Conservation (phyloP, 2,797 vertebrate genomes). For the Urosaurus nigricauda region DNA sequence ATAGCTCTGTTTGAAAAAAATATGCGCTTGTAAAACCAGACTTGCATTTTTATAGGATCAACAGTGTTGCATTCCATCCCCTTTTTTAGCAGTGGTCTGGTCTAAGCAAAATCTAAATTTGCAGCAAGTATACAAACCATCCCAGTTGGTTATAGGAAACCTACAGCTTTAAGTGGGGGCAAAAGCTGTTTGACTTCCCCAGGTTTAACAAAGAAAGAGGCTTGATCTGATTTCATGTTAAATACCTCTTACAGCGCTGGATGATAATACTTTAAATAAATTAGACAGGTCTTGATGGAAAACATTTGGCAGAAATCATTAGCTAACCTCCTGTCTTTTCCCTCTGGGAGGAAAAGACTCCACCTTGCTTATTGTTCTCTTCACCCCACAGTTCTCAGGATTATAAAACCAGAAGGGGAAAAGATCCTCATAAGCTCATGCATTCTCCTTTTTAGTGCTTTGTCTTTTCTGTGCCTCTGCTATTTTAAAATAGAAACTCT, state of each 20-base stretch:
- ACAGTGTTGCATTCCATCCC: constrained; percentile 72
- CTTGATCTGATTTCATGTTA: not conserved
- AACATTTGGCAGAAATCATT: constrained; percentile 38
- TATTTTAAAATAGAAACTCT: constrained; percentile 61
- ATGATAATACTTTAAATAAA: constrained; percentile 26
- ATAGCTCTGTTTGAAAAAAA: constrained; percentile 17
- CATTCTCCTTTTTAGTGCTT: constrained; percentile 30
- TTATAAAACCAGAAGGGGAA: constrained; percentile 63
- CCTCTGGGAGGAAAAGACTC: constrained; percentile 62
- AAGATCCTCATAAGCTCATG: not conserved
- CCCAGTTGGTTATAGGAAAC: constrained; percentile 4
- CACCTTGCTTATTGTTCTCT: constrained; percentile 66
- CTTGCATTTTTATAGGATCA: constrained; percentile 47
- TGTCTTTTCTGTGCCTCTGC: constrained; percentile 62
- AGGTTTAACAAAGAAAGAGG: not conserved
- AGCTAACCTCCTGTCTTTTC: constrained; percentile 15
- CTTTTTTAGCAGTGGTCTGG: constrained; percentile 72
- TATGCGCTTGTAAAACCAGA: constrained; percentile 21
- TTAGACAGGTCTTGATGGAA: constrained; percentile 8
- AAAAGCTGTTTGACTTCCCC: not conserved
- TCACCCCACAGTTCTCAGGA: constrained; percentile 47
- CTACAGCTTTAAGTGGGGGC: not conserved
- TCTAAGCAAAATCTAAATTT: constrained; percentile 21
- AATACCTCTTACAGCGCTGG: not conserved
- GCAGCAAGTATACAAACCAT: constrained; percentile 41